Evolutionary conservation across 2,797 vertebrate genomes (phyloP).

Genomic region (Numenius phaeopus): DNA sequence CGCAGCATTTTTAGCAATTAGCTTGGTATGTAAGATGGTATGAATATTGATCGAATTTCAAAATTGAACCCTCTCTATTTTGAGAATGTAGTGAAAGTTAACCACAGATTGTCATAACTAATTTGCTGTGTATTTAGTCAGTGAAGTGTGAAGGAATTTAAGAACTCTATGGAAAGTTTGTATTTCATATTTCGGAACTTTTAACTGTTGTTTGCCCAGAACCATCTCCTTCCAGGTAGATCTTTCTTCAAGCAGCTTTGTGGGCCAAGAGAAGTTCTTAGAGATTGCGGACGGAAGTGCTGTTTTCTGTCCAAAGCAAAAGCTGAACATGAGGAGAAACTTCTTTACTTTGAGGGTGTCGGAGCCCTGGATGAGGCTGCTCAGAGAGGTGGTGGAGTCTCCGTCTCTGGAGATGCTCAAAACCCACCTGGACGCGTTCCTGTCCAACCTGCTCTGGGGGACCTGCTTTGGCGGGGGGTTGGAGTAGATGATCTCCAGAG

Average conservation of each 20-base stretch:
- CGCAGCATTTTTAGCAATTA: constrained; percentile 49
- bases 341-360: neutral
- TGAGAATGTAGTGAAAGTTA: constrained; percentile 49
- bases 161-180: neutral
- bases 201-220: neutral
- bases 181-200: neutral
- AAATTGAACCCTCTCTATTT: constrained; percentile 51
- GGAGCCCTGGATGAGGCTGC: neutral
- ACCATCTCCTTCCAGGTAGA: neutral
- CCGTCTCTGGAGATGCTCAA: neutral
- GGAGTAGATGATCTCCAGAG: neutral
- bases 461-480: neutral
- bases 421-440: neutral
- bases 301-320: neutral
- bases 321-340: neutral
- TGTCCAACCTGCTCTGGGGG: neutral
- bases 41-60: constrained; percentile 69
- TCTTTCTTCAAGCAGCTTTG: neutral
- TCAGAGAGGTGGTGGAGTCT: neutral
- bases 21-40: constrained; percentile 25
- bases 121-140: constrained; percentile 42
- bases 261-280: neutral
- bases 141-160: constrained; percentile 25
- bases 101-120: constrained; percentile 32
- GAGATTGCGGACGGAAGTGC: neutral